These are phyloP conservation scores for Heliconius hewitsoni DNA, from an alignment of 1,140 invertebrate species.

Conservation along the genomic window DNA sequence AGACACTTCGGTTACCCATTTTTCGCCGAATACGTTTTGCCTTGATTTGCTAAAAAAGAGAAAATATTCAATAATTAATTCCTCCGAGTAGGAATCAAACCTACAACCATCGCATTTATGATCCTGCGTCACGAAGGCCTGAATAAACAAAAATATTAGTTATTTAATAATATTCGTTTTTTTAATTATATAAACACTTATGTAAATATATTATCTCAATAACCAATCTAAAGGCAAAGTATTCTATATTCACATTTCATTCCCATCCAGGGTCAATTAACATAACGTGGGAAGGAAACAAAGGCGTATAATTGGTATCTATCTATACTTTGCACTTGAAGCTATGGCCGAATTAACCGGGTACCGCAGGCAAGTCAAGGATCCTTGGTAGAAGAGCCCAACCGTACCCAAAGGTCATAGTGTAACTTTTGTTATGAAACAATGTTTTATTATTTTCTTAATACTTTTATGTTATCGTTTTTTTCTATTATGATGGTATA, in stretches of 20 bases:
- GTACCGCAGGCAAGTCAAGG: constrained; percentile 44
- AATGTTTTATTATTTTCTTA: not conserved
- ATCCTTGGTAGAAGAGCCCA: constrained; percentile 40
- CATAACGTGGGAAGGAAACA: constrained; percentile 21
- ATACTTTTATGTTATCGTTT: not conserved
- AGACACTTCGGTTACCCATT: too few relatives aligned
- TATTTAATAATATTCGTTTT: too few relatives aligned
- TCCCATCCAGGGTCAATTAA: constrained; percentile 11
- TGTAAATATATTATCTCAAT: not conserved
- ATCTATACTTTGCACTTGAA: constrained; percentile 41
- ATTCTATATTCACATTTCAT: constrained; percentile 12
- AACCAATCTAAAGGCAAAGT: not conserved
- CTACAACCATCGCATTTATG: too few relatives aligned
- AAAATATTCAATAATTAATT: too few relatives aligned
- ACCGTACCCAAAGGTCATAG: constrained; percentile 24
- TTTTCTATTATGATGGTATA: not conserved
- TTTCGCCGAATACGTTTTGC: too few relatives aligned
- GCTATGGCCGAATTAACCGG: constrained; percentile 46
- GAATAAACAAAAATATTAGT: too few relatives aligned
- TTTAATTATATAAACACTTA: too few relatives aligned
- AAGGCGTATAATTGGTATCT: constrained; percentile 32
- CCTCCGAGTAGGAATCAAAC: too few relatives aligned
- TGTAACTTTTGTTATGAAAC: not conserved
- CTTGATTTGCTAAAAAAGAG: too few relatives aligned
- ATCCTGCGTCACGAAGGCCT: too few relatives aligned